Conservation (phyloP, 2,113 vertebrate species). For the Sinocyclocheilus maitianheensis region DNA sequence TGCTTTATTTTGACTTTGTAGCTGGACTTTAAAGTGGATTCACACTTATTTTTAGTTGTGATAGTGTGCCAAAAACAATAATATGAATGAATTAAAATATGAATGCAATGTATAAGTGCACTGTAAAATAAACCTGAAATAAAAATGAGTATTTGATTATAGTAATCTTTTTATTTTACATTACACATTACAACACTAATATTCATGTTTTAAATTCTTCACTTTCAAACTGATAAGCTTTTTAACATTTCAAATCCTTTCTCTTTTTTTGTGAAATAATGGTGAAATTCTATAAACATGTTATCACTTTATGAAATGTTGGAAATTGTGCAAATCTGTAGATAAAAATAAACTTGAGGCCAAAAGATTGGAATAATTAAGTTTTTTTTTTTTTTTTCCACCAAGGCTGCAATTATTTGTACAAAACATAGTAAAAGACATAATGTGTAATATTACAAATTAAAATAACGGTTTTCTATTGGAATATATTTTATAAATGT, state of each 20-base stretch:
- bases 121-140: too few species aligned
- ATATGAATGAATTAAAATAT: too few species aligned
- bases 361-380: too few species aligned
- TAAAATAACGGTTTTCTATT: neutral
- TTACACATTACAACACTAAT: neutral
- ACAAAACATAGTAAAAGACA: neutral
- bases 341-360: neutral
- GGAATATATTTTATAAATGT: too few species aligned
- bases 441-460: neutral
- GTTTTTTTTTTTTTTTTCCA: too few species aligned
- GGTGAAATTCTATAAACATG: neutral
- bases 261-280: neutral
- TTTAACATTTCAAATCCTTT: neutral
- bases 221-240: neutral
- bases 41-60: too few species aligned
- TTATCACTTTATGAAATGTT: neutral
- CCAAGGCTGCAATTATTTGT: neutral
- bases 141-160: neutral
- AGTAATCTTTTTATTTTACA: neutral
- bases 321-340: neutral
- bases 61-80: too few species aligned
- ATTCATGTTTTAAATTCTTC: too few species aligned
- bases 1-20: neutral
- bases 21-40: neutral
- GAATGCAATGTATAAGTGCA: neutral